A percentile compares a stretch with the other conserved stretches of the same genome.
Evolutionary conservation across 2,888 invertebrate species (phyloP).

Genomic region (Habrosyne pyritoides): DNA sequence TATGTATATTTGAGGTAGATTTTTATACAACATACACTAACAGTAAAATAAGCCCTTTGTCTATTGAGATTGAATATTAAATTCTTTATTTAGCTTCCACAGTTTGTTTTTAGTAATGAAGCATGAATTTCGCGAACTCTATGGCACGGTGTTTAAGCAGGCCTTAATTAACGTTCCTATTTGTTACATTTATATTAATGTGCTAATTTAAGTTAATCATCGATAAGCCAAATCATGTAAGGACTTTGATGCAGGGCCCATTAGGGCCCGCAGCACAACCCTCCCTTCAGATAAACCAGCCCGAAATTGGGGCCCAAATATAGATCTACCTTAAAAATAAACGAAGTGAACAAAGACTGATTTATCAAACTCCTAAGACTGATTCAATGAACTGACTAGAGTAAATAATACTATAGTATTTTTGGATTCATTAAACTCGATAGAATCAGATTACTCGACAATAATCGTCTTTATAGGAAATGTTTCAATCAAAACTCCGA

Average conservation of each 20-base stretch:
- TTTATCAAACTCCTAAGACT: slow-evolving; percentile 32
- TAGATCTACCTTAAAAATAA: background rate
- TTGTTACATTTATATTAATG: too few relatives aligned
- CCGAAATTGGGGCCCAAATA: background rate
- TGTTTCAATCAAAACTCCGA: background rate
- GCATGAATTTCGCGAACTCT: too few relatives aligned
- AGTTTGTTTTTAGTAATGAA: too few relatives aligned
- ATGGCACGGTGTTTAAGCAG: too few relatives aligned
- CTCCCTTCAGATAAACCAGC: background rate
- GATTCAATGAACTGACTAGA: slow-evolving; percentile 34
- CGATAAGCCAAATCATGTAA: background rate
- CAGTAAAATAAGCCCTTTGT: too few relatives aligned
- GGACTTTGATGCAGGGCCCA: background rate
- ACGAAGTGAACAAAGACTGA: slow-evolving; percentile 26
- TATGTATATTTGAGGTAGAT: slow-evolving; percentile 1
- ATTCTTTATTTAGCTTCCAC: too few relatives aligned
- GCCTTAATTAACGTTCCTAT: too few relatives aligned
- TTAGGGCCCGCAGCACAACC: background rate
- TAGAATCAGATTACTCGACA: slow-evolving; percentile 12
- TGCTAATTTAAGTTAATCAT: too few relatives aligned
- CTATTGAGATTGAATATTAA: too few relatives aligned
- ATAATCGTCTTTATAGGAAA: background rate
- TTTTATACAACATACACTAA: too few relatives aligned
- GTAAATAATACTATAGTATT: slow-evolving; percentile 13
- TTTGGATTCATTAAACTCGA: slow-evolving; percentile 6